Evolutionary conservation across 2,888 invertebrate species (phyloP), one percentile per base, ranked within the genome.

Genomic region (Malacosoma neustria): DNA sequence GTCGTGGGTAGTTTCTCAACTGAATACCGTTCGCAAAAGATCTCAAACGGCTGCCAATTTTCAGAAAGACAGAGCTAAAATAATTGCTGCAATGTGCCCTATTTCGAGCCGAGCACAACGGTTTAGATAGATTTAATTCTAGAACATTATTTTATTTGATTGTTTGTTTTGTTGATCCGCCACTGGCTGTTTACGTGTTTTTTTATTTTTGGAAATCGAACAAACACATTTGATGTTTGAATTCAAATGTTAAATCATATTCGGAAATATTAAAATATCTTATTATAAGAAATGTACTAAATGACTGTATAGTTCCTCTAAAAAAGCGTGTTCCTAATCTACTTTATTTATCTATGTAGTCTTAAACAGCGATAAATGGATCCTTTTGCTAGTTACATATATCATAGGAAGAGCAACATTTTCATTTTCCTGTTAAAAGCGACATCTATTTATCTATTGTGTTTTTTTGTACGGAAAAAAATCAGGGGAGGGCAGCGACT

Each of bases 41-140:
- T 79, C 77, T 71, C 72, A 73, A 74, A 71, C 79, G 62, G 74
- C 76, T 85, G 84, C 85, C 85, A 85, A 85, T 84, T 84, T 85
- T 84, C 82, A 81, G 81, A 85, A 85, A 85, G 85, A 82, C 84
- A 76, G 77, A 73, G 69, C 84, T 80, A 81, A 84, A 85, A 85
- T 85, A 84, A 85, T 84, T 82, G 74, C 73, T 66, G 70, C 79
- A 81, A 79, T 75, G 69, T 72, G 84, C 76, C 82, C 84, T 84
- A 84, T 85, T 84, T 84, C 72, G 70, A 76, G 80, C 62, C 52
- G 66, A 57, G 71, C 65, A 67, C 65, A 69, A 67, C 70, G 69
- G 69, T 76, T 75, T 66, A 72, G 74, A 75, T 77, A 73, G 67
- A 70, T 73, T 79, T 73, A 74, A 75, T 74, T 80, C 74, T 76